Evolutionary conservation across 2,888 invertebrate species (phyloP), one percentile per base, ranked within the genome.

Genomic region (Drosophila meridionalis): DNA sequence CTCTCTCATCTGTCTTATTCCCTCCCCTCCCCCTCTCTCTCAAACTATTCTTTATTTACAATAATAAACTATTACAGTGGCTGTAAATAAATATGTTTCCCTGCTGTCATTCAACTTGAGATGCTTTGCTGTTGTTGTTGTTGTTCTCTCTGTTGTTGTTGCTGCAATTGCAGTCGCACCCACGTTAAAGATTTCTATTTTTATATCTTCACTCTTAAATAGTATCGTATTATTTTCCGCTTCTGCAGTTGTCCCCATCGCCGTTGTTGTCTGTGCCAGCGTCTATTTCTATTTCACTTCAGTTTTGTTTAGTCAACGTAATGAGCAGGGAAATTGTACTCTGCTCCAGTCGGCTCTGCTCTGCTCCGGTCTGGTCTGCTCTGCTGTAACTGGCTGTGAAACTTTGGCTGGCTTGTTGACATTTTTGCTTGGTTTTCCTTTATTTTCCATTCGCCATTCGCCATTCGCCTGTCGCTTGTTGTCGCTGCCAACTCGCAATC

Each of bases 291-390:
- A 76, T 80, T 77, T 60, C 61, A 75, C 67, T 78, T 69, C 43
- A 65, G 59, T 68, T 79, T 67, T 76, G 73, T 75, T 83, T 70
- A 68, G 83, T 75, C 69, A 38, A 67, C 69, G 75, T 83, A 83
- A 82, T 82, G 80, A 80, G 80, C 80, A 80, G 78, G 75, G 78
- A 82, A 80, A 80, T 82, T 82, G 81, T 55, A 38, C 53, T 76
- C 74, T 64, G 73, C 47, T 20, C 26, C 9, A 20, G 9, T 36
- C 9, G 36, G 42, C 20, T 3, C 20, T 3, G 43, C 34, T 78
- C 73, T 57, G 47, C 28, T 28, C 14, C 14, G 47, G 34, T 82
- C 73, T 69, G 76, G 72, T 73, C 14, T 28, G 47, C 52, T 82
- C 73, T 69, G 76, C 76, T 73, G 78, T 69, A 68, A 80, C 81